These are phyloP conservation scores for Morone chrysops DNA, from an alignment of 2,113 vertebrate genomes.

Conservation along the genomic window DNA sequence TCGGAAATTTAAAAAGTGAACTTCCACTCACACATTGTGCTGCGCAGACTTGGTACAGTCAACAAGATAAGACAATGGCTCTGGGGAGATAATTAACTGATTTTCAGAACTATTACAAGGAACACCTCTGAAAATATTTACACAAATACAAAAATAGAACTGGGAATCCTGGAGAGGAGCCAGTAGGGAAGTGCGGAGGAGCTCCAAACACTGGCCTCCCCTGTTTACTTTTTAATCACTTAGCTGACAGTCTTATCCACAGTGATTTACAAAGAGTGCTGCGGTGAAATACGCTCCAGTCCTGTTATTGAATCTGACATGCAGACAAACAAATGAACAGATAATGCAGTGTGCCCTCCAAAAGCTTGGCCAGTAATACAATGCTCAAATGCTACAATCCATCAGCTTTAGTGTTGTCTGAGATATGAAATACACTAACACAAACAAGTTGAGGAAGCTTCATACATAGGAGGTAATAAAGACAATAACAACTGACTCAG, in stretches of 20 bases:
- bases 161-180: constrained; percentile 47
- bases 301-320: constrained; percentile 28
- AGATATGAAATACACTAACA: not conserved
- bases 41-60: not conserved
- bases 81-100: constrained; percentile 33
- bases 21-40: constrained; percentile 17
- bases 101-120: constrained; percentile 39
- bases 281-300: not conserved
- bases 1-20: constrained; percentile 22
- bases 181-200: constrained; percentile 41
- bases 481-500: not conserved
- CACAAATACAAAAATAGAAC: constrained; percentile 30
- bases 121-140: constrained; percentile 49
- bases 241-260: constrained; percentile 25
- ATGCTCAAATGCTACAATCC: constrained; percentile 19
- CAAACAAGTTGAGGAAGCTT: not conserved
- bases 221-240: constrained; percentile 43
- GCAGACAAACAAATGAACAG: constrained; percentile 33
- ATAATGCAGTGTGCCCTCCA: constrained; percentile 1
- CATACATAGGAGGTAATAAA: not conserved
- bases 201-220: constrained; percentile 16
- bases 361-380: not conserved
- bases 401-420: constrained; percentile 4
- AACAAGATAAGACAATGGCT: constrained; percentile 42
- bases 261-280: constrained; percentile 20